These are phyloP conservation scores for Calyptomena viridis DNA, from an alignment of 2,113 vertebrate species.

Conservation along the genomic window DNA sequence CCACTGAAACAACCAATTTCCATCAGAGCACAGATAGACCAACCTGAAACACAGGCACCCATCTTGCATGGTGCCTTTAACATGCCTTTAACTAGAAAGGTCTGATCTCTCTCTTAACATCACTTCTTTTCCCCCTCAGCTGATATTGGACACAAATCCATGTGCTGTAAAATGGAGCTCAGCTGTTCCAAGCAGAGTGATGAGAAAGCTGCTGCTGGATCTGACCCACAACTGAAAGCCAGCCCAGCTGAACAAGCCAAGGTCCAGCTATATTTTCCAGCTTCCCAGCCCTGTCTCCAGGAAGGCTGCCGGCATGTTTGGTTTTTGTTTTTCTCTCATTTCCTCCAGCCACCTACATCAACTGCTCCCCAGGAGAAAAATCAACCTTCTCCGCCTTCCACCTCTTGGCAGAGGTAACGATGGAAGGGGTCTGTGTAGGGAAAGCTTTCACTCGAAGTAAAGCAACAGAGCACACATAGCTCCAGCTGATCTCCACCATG, in stretches of 20 bases:
- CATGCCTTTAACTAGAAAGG: background rate
- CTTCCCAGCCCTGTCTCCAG: constrained; percentile 59
- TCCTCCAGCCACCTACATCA: constrained; percentile 35
- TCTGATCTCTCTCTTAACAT: background rate
- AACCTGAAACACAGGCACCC: background rate
- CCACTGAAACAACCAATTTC: background rate
- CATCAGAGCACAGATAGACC: fast-evolving
- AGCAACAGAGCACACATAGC: background rate
- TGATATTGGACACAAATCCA: background rate
- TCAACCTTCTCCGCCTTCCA: background rate
- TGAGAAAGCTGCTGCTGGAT: background rate
- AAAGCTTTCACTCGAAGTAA: background rate
- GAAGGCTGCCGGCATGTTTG: constrained; percentile 41
- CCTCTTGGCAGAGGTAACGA: background rate
- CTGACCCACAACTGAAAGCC: background rate
- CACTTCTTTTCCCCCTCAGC: background rate
- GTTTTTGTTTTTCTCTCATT: constrained; percentile 42
- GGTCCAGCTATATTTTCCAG: constrained; percentile 45
- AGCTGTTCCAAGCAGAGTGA: background rate
- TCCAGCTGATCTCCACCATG: background rate
- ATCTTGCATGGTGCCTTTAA: background rate
- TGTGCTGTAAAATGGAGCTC: background rate
- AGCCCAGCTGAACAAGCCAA: background rate
- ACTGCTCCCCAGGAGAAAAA: background rate
- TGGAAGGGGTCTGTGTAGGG: background rate